Percentiles rank a stretch among this genome's conserved stretches.
phyloP scores from a whole-genome alignment of 2,888 invertebrate genomes.

The Automeris io region DNA sequence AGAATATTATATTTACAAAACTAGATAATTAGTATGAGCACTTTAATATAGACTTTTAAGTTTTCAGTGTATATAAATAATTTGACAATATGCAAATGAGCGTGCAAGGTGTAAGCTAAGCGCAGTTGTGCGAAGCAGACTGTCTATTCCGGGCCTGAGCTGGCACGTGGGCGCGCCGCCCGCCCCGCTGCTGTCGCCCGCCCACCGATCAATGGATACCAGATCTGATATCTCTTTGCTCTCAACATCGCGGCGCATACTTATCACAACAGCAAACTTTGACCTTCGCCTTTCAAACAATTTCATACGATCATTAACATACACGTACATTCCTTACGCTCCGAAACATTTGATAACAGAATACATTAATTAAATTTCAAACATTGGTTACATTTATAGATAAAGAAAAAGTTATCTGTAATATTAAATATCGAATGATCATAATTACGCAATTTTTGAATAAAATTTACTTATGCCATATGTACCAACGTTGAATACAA shows the following conservation, averaged over 20 bases:
- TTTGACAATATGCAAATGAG: conserved; percentile 6
- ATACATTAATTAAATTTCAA: too few species aligned
- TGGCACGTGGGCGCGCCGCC: conserved; percentile 66
- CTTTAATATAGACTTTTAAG: background rate
- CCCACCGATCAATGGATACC: conserved; percentile 66
- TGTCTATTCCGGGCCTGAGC: conserved; percentile 68
- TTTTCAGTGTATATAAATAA: background rate
- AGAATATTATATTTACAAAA: conserved; percentile 8
- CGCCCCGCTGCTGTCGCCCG: conserved; percentile 43
- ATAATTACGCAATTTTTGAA: too few species aligned
- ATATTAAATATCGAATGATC: too few species aligned
- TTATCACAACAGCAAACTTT: conserved; percentile 8
- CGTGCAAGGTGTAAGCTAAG: conserved; percentile 32
- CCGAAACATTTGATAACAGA: too few species aligned
- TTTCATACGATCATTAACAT: background rate
- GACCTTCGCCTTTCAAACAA: conserved; percentile 2
- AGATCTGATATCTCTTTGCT: conserved; percentile 51
- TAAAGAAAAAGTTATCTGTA: too few species aligned
- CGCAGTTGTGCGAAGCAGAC: conserved; percentile 54
- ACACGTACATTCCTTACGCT: background rate
- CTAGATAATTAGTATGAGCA: background rate
- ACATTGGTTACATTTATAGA: too few species aligned
- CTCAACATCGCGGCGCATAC: conserved; percentile 11
- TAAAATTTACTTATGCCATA: too few species aligned
- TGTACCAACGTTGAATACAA: too few species aligned